These are phyloP conservation scores for Latrodectus elegans DNA, from an alignment of 2,888 invertebrate genomes.

Conservation along the genomic window DNA sequence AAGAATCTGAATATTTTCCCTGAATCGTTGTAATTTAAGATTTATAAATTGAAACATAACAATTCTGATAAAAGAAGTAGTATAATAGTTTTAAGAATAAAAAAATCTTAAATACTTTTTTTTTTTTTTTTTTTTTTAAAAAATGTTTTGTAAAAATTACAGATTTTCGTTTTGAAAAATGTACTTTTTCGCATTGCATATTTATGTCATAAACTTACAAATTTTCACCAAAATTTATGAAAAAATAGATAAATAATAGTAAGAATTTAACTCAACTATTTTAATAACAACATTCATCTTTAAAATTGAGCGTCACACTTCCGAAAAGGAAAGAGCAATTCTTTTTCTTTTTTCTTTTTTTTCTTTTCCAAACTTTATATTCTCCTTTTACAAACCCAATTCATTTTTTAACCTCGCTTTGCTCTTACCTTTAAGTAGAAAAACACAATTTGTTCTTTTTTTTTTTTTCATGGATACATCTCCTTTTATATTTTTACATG, in stretches of 20 bases:
- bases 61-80: too few relatives aligned
- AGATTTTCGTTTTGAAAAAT: too few relatives aligned
- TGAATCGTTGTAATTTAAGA: too few relatives aligned
- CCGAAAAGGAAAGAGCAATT: background rate
- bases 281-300: background rate
- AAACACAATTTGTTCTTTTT: slow-evolving; percentile 30
- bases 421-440: slow-evolving; percentile 39
- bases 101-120: too few relatives aligned
- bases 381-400: slow-evolving; percentile 18
- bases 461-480: background rate
- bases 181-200: too few relatives aligned
- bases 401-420: slow-evolving; percentile 7
- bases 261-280: background rate
- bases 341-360: background rate
- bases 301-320: slow-evolving; percentile 14
- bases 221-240: background rate
- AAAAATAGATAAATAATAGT: background rate
- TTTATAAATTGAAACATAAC: too few relatives aligned
- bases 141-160: too few relatives aligned
- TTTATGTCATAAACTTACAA: too few relatives aligned
- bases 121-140: too few relatives aligned
- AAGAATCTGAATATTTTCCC: too few relatives aligned
- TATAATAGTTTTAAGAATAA: too few relatives aligned
- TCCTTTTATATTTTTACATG: background rate
- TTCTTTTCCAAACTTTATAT: slow-evolving; percentile 21